These are phyloP conservation scores for Myodes glareolus DNA, from an alignment of 2,113 vertebrate species.

Conservation along the genomic window DNA sequence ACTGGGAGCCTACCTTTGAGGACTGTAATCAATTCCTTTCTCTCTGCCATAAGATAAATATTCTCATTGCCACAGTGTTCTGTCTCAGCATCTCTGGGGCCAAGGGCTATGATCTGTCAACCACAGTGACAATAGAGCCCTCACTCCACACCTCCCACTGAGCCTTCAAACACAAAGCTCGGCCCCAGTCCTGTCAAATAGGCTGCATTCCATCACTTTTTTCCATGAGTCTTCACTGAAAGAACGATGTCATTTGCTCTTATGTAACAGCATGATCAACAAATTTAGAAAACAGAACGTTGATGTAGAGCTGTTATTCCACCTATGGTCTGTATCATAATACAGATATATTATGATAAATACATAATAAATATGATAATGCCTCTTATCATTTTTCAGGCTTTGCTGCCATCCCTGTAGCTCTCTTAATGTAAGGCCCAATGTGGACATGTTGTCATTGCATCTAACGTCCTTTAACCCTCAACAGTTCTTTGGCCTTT, in stretches of 20 bases:
- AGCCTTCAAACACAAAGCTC: not conserved
- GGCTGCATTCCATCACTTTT: not conserved
- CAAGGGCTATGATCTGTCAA: not conserved
- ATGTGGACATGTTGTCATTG: not conserved
- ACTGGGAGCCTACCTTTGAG: not conserved
- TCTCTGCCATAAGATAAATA: not conserved
- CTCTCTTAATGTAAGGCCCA: not conserved
- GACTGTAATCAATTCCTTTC: not conserved
- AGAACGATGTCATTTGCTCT: not conserved
- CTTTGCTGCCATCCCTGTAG: not conserved
- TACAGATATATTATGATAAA: too few relatives aligned
- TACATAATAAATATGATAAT: constrained; percentile 6
- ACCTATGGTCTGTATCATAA: not conserved
- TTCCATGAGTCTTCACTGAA: constrained; percentile 6
- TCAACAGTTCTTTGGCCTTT: not conserved
- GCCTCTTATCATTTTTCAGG: not conserved
- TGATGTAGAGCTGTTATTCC: not conserved
- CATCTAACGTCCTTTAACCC: not conserved
- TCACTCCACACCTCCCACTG: not conserved
- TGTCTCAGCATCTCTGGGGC: not conserved
- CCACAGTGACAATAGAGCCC: not conserved
- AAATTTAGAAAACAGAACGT: constrained; percentile 2
- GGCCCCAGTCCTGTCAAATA: too few relatives aligned
- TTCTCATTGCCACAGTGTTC: not conserved
- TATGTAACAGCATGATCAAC: not conserved